phyloP scores from a whole-genome alignment of 2,113 vertebrate genomes.

The Empidonax alnorum region DNA sequence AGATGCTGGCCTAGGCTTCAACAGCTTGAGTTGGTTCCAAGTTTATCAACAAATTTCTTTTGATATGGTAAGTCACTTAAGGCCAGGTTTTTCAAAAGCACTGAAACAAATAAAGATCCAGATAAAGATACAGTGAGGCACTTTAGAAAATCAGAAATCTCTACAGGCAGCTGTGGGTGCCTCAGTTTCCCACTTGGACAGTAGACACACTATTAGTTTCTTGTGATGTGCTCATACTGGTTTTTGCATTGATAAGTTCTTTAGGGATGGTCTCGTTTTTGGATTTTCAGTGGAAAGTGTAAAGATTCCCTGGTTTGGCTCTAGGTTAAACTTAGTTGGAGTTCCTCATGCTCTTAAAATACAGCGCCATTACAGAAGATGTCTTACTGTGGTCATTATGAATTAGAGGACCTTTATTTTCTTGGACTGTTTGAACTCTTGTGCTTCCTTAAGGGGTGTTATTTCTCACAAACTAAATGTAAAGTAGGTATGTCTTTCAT shows the following conservation, averaged over 20 bases:
- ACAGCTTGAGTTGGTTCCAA: background rate
- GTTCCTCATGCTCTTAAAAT: background rate
- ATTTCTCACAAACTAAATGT: background rate
- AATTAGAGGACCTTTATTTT: background rate
- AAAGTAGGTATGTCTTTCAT: background rate
- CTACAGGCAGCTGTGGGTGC: background rate
- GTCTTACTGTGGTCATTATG: background rate
- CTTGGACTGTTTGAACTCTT: background rate
- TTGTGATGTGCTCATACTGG: background rate
- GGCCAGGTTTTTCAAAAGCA: background rate
- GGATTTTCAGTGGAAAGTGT: background rate
- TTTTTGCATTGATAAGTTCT: background rate
- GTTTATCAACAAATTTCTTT: conserved; percentile 1
- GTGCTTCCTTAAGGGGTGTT: background rate
- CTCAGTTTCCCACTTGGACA: background rate
- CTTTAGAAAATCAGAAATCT: background rate
- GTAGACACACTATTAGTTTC: background rate
- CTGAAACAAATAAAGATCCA: background rate
- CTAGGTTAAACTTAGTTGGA: background rate
- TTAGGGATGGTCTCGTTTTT: background rate
- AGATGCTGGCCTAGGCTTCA: background rate
- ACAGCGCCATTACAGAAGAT: background rate
- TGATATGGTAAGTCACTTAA: background rate
- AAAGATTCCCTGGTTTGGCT: background rate
- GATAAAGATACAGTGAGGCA: background rate